A percentile compares a stretch with the other conserved stretches of the same genome.
These are phyloP conservation scores for Megaceryle alcyon DNA, from an alignment of 2,797 vertebrate genomes.

Conservation along the genomic window DNA sequence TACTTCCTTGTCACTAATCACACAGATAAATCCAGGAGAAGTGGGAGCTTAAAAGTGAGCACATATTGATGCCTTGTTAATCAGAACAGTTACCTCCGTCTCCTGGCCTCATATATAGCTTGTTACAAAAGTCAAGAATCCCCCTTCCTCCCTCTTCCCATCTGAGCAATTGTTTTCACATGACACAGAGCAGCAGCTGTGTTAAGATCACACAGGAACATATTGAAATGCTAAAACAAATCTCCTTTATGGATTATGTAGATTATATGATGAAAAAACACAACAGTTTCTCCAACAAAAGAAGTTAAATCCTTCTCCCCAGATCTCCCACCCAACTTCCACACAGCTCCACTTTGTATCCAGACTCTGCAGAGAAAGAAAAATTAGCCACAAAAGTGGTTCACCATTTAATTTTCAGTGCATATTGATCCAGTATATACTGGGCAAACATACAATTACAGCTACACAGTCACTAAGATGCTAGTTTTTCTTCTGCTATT, in stretches of 20 bases:
- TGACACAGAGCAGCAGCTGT: neutral
- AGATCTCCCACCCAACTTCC: neutral
- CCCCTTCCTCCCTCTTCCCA: neutral
- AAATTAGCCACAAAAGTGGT: neutral
- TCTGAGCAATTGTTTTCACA: neutral
- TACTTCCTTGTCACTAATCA: neutral
- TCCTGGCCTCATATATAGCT: neutral
- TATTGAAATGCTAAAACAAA: no score
- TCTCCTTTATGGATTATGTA: neutral
- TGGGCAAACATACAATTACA: neutral
- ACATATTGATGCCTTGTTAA: neutral
- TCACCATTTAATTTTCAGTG: neutral
- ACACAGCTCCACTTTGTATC: neutral
- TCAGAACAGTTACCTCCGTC: neutral
- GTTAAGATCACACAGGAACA: neutral
- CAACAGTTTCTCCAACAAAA: neutral
- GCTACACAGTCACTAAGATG: neutral
- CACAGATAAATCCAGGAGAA: neutral
- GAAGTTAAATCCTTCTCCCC: neutral
- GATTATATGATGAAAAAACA: neutral
- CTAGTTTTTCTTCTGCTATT: neutral
- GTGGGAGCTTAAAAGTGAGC: neutral
- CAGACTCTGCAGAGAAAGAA: neutral
- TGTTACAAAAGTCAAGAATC: neutral
- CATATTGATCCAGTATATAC: neutral